phyloP scores from a whole-genome alignment of 2,888 invertebrate species.

The Hofmannophila pseudospretella region DNA sequence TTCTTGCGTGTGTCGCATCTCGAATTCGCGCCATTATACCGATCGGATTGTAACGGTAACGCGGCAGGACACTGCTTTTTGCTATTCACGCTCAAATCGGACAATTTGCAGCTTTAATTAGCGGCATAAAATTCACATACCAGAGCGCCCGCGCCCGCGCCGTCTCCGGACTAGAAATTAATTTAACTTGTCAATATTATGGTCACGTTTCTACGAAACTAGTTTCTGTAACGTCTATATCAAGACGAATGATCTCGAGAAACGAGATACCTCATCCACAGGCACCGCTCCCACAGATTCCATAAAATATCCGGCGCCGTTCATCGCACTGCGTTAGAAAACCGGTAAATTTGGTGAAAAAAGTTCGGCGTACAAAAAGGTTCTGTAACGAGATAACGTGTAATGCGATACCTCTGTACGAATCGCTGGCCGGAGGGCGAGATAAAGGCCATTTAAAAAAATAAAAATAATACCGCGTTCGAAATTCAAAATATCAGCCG shows the following conservation, averaged over 20 bases:
- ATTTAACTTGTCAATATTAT: slow-evolving; percentile 66
- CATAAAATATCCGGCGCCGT: slow-evolving; percentile 57
- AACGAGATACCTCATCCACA: slow-evolving; percentile 53
- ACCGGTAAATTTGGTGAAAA: slow-evolving; percentile 52
- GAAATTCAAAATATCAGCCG: slow-evolving; percentile 63
- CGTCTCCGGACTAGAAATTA: slow-evolving; percentile 48
- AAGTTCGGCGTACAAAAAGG: slow-evolving; percentile 44
- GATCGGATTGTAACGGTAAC: slow-evolving; percentile 50
- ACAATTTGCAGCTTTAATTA: slow-evolving; percentile 65
- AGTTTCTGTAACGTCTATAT: slow-evolving; percentile 64
- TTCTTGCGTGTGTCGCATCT: slow-evolving; percentile 61
- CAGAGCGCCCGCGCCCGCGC: too few species aligned
- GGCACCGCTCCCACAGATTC: slow-evolving; percentile 58
- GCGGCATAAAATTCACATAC: slow-evolving; percentile 44
- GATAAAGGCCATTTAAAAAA: slow-evolving; percentile 61
- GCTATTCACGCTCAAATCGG: slow-evolving; percentile 52
- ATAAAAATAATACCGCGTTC: slow-evolving; percentile 46
- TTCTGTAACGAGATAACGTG: slow-evolving; percentile 67
- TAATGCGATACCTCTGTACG: slow-evolving; percentile 69
- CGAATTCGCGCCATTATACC: slow-evolving; percentile 55
- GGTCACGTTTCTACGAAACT: slow-evolving; percentile 61
- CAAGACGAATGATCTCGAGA: slow-evolving; percentile 61
- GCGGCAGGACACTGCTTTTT: slow-evolving; percentile 52
- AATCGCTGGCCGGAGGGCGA: slow-evolving; percentile 62
- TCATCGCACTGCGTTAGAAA: slow-evolving; percentile 33